These are phyloP conservation scores for Apodemus speciosus DNA, from an alignment of 2,113 vertebrate genomes.

Conservation along the genomic window DNA sequence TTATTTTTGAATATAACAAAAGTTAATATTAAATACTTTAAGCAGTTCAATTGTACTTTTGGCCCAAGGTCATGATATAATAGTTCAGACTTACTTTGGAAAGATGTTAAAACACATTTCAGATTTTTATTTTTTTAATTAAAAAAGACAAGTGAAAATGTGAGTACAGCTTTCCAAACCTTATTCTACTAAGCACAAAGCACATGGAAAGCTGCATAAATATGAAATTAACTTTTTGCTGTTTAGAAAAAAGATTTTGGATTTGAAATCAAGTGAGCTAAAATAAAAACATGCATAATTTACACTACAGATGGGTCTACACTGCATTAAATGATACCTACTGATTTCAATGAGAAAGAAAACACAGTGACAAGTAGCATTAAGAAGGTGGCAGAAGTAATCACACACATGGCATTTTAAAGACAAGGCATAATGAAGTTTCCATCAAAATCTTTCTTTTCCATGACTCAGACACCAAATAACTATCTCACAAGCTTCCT, in stretches of 20 bases:
- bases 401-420: constrained; percentile 63
- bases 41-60: background rate
- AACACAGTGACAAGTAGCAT: constrained; percentile 79
- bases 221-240: constrained; percentile 77
- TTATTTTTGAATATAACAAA: constrained; percentile 33
- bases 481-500: constrained; percentile 61
- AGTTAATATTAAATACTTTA: constrained; percentile 26
- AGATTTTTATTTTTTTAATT: constrained; percentile 40
- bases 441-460: constrained; percentile 54
- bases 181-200: constrained; percentile 66
- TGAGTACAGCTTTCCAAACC: constrained; percentile 62
- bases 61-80: background rate
- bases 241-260: constrained; percentile 66
- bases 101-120: constrained; percentile 13
- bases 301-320: constrained; percentile 75
- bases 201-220: constrained; percentile 69
- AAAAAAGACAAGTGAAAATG: constrained; percentile 62
- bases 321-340: constrained; percentile 78
- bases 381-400: constrained; percentile 79
- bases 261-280: constrained; percentile 69
- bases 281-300: constrained; percentile 80
- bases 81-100: background rate
- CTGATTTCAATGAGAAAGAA: constrained; percentile 73
- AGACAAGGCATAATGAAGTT: constrained; percentile 62
- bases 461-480: constrained; percentile 64